Evolutionary conservation across 2,888 invertebrate species (phyloP).

Genomic region (Portevinia maculata): DNA sequence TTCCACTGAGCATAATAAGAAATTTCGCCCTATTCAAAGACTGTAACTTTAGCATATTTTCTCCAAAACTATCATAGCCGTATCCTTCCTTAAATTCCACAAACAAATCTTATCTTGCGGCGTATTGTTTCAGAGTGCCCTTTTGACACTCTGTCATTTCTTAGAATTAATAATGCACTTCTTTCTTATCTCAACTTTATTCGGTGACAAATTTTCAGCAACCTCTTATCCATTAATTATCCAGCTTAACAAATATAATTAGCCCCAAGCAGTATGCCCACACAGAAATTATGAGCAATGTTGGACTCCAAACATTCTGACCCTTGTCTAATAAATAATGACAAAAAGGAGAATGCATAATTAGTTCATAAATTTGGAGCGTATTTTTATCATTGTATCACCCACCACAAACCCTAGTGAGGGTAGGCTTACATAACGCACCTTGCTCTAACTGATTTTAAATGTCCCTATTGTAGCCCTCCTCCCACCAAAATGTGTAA

Average conservation of each 20-base stretch:
- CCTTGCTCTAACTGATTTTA: constrained; percentile 53
- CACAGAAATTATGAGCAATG: constrained; percentile 64
- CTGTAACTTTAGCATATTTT: too few relatives aligned
- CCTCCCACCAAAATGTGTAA: constrained; percentile 1
- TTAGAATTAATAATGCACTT: constrained; percentile 51
- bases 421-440: constrained; percentile 28
- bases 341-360: constrained; percentile 57
- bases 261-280: constrained; percentile 51
- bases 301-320: constrained; percentile 55
- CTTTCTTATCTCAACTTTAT: constrained; percentile 41
- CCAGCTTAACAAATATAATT: constrained; percentile 57
- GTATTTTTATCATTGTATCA: constrained; percentile 16
- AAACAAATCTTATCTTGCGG: constrained; percentile 30
- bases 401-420: not conserved
- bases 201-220: constrained; percentile 47
- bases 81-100: not conserved
- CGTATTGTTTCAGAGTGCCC: constrained; percentile 40
- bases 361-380: constrained; percentile 64
- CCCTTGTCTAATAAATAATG: constrained; percentile 65
- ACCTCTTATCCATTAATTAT: constrained; percentile 51
- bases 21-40: too few relatives aligned
- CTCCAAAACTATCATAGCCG: too few relatives aligned
- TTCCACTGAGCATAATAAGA: too few relatives aligned
- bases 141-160: constrained; percentile 43
- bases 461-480: constrained; percentile 22